Evolutionary conservation across 1,140 invertebrate genomes (phyloP).

Genomic region (Pseudobourletiella spinata): DNA sequence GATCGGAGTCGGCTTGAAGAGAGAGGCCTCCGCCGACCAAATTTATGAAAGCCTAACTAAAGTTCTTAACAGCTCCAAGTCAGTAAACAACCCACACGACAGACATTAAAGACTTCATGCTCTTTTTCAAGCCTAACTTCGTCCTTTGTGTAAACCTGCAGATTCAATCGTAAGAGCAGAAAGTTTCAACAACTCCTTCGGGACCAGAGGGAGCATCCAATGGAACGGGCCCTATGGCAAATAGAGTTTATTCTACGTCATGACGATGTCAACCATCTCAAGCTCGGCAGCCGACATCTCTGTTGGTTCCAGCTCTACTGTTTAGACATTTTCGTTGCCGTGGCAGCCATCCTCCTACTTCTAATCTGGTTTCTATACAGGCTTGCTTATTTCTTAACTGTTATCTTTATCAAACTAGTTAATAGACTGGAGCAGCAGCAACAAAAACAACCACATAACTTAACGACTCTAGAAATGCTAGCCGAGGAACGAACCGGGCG

Average conservation of each 20-base stretch:
- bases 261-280: slow-evolving; percentile 40
- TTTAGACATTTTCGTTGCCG: slow-evolving; percentile 21
- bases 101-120: background rate
- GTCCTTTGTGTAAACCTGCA: background rate
- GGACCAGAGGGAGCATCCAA: slow-evolving; percentile 34
- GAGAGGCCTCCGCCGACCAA: slow-evolving; percentile 27
- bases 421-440: too few relatives aligned
- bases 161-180: background rate
- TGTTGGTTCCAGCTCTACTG: slow-evolving; percentile 30
- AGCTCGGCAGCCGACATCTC: slow-evolving; percentile 19
- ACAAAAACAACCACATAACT: too few relatives aligned
- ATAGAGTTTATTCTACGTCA: slow-evolving; percentile 43
- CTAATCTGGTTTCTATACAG: background rate
- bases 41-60: slow-evolving; percentile 32
- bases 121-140: background rate
- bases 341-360: background rate
- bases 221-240: slow-evolving; percentile 42
- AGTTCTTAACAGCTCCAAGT: slow-evolving; percentile 25
- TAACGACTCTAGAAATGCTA: too few relatives aligned
- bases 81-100: slow-evolving; percentile 12
- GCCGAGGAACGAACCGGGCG: too few relatives aligned
- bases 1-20: slow-evolving; percentile 35
- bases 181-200: slow-evolving; percentile 13
- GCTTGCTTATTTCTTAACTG: too few relatives aligned
- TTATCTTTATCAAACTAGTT: too few relatives aligned